Evolutionary conservation across 1,140 invertebrate genomes (phyloP).

Genomic region (Phthorimaea operculella): DNA sequence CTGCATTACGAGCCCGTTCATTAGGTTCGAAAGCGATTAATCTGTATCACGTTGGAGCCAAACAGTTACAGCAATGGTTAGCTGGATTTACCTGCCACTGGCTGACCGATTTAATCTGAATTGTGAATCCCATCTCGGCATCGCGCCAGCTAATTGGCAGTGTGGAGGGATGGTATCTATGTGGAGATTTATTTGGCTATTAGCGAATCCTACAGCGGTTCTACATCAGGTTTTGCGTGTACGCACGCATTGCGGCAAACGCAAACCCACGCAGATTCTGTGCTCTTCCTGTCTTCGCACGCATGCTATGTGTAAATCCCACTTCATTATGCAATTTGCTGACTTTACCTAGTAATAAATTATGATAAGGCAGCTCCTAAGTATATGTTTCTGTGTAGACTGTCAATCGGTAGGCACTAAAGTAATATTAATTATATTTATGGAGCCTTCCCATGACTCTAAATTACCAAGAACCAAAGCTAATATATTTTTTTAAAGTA

Average conservation of each 20-base stretch:
- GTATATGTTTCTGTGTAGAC: no score
- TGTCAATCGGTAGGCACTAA: no score
- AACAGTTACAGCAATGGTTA: conserved; percentile 20
- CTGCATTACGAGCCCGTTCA: conserved; percentile 28
- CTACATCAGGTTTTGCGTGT: not conserved
- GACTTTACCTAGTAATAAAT: no score
- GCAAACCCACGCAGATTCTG: not conserved
- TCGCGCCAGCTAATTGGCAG: conserved; percentile 40
- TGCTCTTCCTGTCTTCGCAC: not conserved
- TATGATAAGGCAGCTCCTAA: no score
- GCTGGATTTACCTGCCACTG: conserved; percentile 20
- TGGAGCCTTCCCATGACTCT: no score
- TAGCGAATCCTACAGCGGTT: conserved; percentile 9
- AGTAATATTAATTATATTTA: no score
- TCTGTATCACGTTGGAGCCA: conserved; percentile 18
- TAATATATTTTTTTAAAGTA: no score
- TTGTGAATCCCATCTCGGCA: conserved; percentile 43
- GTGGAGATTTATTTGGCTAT: conserved; percentile 38
- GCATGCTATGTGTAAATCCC: no score
- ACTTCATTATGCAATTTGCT: no score
- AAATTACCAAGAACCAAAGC: no score
- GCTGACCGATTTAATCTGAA: conserved; percentile 47
- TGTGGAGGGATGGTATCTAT: conserved; percentile 19
- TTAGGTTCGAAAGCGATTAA: conserved; percentile 45
- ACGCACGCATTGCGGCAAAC: not conserved